Percentiles rank a stretch among this genome's conserved stretches.
Conservation (phyloP, 2,888 invertebrate genomes). For the Podabrus alpinus region DNA sequence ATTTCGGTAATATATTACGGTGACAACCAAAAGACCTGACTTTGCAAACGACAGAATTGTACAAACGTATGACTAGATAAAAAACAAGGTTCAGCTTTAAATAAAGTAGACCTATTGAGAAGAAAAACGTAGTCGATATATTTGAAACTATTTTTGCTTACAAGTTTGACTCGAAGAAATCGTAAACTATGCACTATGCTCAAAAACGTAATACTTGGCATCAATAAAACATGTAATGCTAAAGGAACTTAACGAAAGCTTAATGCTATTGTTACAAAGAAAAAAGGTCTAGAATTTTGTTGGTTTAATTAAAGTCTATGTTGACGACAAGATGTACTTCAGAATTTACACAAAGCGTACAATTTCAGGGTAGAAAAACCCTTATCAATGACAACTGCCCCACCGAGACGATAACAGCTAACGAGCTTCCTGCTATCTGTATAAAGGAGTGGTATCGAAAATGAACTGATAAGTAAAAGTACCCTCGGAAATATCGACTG, state of each 20-base stretch:
- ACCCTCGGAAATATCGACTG: slow-evolving; percentile 17
- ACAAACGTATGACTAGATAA: neutral
- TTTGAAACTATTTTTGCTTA: neutral
- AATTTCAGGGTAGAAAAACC: slow-evolving; percentile 38
- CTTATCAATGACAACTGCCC: slow-evolving; percentile 50
- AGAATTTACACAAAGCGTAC: slow-evolving; percentile 29
- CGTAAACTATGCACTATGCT: neutral
- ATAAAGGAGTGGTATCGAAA: slow-evolving; percentile 28
- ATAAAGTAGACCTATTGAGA: neutral
- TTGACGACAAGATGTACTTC: slow-evolving; percentile 11
- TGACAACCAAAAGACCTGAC: neutral
- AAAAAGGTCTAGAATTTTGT: neutral
- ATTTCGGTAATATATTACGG: neutral
- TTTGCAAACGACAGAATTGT: neutral
- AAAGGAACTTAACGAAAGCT: neutral
- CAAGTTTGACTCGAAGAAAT: neutral
- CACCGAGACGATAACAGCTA: slow-evolving; percentile 48
- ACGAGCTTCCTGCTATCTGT: slow-evolving; percentile 47
- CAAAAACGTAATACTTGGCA: neutral
- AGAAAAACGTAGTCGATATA: neutral
- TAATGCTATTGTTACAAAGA: neutral
- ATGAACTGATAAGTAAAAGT: slow-evolving; percentile 25
- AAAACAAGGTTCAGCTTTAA: neutral
- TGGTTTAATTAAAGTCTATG: neutral
- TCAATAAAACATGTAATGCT: neutral